Evolutionary conservation across 1,140 invertebrate species (phyloP), one percentile per base, ranked within the genome.

Genomic region (Lepidurus couesii): DNA sequence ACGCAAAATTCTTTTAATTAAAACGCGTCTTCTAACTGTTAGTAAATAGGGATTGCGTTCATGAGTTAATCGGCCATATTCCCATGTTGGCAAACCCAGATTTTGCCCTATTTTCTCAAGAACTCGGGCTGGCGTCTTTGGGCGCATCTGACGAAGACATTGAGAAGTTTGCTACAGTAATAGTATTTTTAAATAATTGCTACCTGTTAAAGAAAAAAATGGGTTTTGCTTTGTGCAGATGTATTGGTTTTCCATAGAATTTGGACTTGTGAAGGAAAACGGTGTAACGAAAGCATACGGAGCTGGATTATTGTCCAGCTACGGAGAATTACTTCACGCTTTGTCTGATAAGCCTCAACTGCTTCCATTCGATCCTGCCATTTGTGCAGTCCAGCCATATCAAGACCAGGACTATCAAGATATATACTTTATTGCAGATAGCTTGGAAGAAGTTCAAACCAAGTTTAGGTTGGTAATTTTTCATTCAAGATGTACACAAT

Each of bases 211-310:
- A 75, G 24, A n/a, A 44, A 26, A 9, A 21, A 43, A 1, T 77
- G n/a, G 73, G 47, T 65, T 76, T 80, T 80, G 34, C 76, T 80
- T 82, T 82, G 84, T 85, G 21, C 85, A 97, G 94, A 89, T 98
- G 53, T 99, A 99, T 86, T 99, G 97, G 97, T 99, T 99, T 87
- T 99, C 97, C 24, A 94, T 99, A 77, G 98, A 99, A 87, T 99
- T 99, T 84, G 98, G 98, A 78, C 88, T 99, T 8, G 98, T 96
- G 89, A 95, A 94, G 85, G 95, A 99, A 87, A 88, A 92, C 76
- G 93, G 92, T 9, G 84, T 86, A 44, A 88, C 97, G 44, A 94
- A 95, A 85, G 98, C 96, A 0, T 99, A 98, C 84, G 98, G 98
- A 3, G 98, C 98, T 42, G 98, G 97, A 74, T 88, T 99, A 0